These are phyloP conservation scores for Bungarus multicinctus DNA, from an alignment of 2,113 vertebrate species.

Conservation along the genomic window DNA sequence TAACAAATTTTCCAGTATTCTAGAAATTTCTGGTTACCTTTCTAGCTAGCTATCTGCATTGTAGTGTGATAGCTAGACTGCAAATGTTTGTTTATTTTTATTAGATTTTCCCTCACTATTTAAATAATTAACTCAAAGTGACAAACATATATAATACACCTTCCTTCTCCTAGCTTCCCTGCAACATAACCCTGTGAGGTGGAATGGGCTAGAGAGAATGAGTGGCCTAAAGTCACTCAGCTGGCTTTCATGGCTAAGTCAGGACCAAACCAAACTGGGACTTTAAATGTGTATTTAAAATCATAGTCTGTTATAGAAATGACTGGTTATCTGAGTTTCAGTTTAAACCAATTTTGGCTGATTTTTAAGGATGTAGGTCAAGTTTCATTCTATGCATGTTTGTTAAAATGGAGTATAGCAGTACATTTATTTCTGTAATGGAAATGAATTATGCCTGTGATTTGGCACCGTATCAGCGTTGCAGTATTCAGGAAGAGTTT, in stretches of 20 bases:
- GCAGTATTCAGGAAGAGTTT: constrained; percentile 29
- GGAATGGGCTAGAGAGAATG: background rate
- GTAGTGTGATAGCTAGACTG: background rate
- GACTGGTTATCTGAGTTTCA: background rate
- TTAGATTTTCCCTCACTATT: background rate
- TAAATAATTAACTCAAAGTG: background rate
- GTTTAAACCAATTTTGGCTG: background rate
- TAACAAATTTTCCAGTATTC: constrained; percentile 71
- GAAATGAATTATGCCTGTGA: constrained; percentile 64
- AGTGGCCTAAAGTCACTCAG: background rate
- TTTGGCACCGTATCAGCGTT: constrained; percentile 48
- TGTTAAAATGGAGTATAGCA: background rate
- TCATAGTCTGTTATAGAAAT: background rate
- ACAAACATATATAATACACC: background rate
- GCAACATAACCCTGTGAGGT: background rate
- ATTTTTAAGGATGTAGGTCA: background rate
- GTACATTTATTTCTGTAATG: constrained; percentile 58
- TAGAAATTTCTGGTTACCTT: constrained; percentile 27
- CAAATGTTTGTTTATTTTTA: background rate
- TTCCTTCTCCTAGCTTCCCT: background rate
- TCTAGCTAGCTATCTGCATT: constrained; percentile 2
- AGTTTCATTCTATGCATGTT: background rate
- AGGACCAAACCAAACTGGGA: background rate
- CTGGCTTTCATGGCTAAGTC: background rate
- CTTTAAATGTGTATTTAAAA: background rate